These are phyloP conservation scores for Grus americana DNA, from an alignment of 2,113 vertebrate genomes.

Conservation along the genomic window DNA sequence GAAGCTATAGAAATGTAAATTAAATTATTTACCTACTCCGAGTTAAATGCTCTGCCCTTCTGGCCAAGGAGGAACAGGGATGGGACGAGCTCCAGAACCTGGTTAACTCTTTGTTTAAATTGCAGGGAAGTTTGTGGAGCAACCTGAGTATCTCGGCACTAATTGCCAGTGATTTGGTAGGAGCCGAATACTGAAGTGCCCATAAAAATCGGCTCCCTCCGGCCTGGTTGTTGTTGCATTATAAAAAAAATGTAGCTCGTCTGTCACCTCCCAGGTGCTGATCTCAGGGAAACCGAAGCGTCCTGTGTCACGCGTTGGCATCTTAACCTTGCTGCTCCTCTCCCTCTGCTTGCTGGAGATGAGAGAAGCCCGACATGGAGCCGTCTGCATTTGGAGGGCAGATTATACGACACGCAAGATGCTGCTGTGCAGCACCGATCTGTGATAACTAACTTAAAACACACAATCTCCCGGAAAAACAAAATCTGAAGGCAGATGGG, in stretches of 20 bases:
- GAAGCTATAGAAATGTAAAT: conserved; percentile 58
- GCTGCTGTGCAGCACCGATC: neutral
- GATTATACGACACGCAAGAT: neutral
- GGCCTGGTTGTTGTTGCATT: neutral
- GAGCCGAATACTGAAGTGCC: neutral
- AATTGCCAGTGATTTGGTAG: neutral
- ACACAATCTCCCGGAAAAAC: rapidly evolving
- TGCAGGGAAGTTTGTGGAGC: neutral
- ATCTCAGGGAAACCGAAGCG: neutral
- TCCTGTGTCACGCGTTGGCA: neutral
- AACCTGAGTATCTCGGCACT: neutral
- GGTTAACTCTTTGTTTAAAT: neutral
- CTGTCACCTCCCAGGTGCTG: neutral
- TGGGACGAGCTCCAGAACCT: neutral
- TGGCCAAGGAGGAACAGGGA: conserved; percentile 12
- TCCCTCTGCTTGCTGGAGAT: neutral
- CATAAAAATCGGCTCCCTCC: neutral
- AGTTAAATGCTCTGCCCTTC: conserved; percentile 46
- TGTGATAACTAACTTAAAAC: neutral
- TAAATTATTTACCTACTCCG: conserved; percentile 35
- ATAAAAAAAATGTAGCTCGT: neutral
- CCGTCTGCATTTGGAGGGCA: neutral
- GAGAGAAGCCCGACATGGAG: neutral
- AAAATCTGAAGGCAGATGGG: neutral
- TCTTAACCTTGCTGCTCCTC: neutral